A percentile compares a stretch with the other conserved stretches of the same genome.
Evolutionary conservation across 1,140 invertebrate genomes (phyloP).

Genomic region (Heliconius nattereri): DNA sequence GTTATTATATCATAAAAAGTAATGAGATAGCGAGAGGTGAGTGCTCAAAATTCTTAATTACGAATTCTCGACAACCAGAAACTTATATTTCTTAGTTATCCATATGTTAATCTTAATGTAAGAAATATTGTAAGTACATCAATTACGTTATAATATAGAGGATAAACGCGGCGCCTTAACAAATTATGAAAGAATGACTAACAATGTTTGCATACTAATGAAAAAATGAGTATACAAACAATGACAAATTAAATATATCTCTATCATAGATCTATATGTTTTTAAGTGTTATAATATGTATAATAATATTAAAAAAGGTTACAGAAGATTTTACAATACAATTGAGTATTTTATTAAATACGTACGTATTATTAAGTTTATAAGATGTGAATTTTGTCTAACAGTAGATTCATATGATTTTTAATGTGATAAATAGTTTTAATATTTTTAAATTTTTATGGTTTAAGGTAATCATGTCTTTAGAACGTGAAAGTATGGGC

Average conservation of each 20-base stretch:
- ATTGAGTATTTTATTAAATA: too few relatives aligned
- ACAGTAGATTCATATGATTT: not conserved
- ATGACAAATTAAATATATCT: not conserved
- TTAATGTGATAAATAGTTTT: not conserved
- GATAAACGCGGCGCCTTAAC: not conserved
- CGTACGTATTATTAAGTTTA: not conserved
- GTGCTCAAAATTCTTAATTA: not conserved
- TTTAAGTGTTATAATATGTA: not conserved
- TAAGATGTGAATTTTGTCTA: not conserved
- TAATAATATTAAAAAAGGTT: not conserved
- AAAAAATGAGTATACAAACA: not conserved
- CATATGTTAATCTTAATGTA: not conserved
- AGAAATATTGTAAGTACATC: conserved; percentile 11
- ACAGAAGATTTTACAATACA: not conserved
- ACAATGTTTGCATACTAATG: conserved; percentile 5
- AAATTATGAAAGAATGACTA: conserved; percentile 10
- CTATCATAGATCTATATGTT: not conserved
- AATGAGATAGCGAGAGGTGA: conserved; percentile 70
- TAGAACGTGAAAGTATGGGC: conserved; percentile 69
- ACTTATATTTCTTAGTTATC: not conserved
- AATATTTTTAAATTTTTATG: not conserved
- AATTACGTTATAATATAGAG: conserved; percentile 3
- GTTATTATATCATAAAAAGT: conserved; percentile 65
- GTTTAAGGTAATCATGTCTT: conserved; percentile 54
- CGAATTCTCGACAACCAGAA: not conserved